A percentile compares a stretch with the other conserved stretches of the same genome.
Evolutionary conservation across 2,888 invertebrate genomes (phyloP).

Genomic region (Sceliomorpha sp.): DNA sequence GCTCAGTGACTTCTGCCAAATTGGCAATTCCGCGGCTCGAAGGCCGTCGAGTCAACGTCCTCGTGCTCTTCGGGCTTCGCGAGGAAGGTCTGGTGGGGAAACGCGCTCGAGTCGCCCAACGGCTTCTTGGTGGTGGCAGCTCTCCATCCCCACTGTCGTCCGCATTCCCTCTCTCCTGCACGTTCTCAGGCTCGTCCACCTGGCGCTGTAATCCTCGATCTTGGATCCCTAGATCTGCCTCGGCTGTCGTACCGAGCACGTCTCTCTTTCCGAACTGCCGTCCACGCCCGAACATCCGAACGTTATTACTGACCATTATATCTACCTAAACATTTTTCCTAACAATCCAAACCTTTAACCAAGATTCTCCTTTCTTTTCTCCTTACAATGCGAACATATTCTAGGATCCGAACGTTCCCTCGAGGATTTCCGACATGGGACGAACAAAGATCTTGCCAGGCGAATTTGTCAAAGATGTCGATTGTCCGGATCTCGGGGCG

Average conservation of each 20-base stretch:
- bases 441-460: too few relatives aligned
- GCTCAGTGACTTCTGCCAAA: constrained; percentile 43
- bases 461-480: too few relatives aligned
- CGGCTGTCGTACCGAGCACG: constrained; percentile 60
- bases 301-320: too few relatives aligned
- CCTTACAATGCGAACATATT: too few relatives aligned
- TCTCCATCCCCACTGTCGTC: constrained; percentile 31
- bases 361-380: too few relatives aligned
- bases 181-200: constrained; percentile 51
- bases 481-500: too few relatives aligned
- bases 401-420: too few relatives aligned
- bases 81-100: constrained; percentile 55
- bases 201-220: constrained; percentile 63
- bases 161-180: constrained; percentile 49
- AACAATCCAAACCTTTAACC: too few relatives aligned
- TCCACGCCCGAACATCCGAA: too few relatives aligned
- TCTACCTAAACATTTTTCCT: too few relatives aligned
- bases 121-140: constrained; percentile 54
- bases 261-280: too few relatives aligned
- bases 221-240: constrained; percentile 66
- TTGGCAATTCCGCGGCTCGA: constrained; percentile 59
- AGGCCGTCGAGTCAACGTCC: constrained; percentile 75
- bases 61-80: constrained; percentile 67
- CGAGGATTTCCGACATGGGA: too few relatives aligned
- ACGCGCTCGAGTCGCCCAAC: constrained; percentile 47